Evolutionary conservation across 2,888 invertebrate genomes (phyloP), one percentile per base, ranked within the genome.

Genomic region (Octodonta nipae): DNA sequence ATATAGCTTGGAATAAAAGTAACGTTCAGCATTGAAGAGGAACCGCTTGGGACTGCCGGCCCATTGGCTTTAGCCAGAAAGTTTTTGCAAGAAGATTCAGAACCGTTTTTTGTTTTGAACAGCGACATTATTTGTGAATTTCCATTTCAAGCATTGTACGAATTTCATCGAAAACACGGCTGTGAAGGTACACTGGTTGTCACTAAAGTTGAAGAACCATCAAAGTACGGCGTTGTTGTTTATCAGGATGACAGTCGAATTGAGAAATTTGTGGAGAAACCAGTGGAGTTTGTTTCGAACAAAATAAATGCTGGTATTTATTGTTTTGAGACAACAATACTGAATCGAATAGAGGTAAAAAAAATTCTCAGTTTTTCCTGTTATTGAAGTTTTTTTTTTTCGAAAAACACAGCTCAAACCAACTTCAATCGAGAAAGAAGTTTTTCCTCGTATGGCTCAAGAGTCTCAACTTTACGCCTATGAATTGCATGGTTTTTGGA

Each of bases 271-370:
- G 83, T 99, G 24, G 98, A 99, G 58, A 99, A 99, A 61, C 98
- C 98, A 1, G 88, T 88, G 56, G 96, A 96, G 61, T 99, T 95
- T 63, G 92, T 99, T 34, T 96, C 96, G 12, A 99, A 98, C 62
- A 98, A 96, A 72, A 99, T 99, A 50, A 99, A 99, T 69, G 98
- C 98, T 44, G 98, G 83, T 32, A 77, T 99, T 65, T 99, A 99
- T 60, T 92, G 99, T 46, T 73, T 99, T 38, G 95, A 86, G 63
- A 86, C 93, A 2, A 78, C 82, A 24, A 78, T 98, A 15, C 65
- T 99, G 26, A 73, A 81, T 41, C 74, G 95, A 53, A 96, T 98
- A n/a, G n/a, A n/a, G n/a, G n/a, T n/a, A n/a, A n/a, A n/a, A n/a
- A n/a, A n/a, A n/a, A n/a, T n/a, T n/a, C n/a, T n/a, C n/a, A n/a